Evolutionary conservation across 2,797 vertebrate genomes (phyloP).

Genomic region (Mycteria americana): DNA sequence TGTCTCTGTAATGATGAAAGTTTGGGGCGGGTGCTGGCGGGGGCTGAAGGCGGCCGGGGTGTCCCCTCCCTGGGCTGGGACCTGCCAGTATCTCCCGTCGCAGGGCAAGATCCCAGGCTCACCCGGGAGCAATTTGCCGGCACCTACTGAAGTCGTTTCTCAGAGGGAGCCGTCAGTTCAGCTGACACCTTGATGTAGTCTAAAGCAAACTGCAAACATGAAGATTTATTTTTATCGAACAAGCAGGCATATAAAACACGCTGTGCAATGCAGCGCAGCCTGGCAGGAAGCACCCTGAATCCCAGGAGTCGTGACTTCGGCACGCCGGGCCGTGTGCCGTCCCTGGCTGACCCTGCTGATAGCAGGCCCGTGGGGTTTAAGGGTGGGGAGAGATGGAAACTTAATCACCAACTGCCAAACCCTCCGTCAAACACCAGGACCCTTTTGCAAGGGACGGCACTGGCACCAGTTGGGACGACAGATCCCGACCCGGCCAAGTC

Average conservation of each 20-base stretch:
- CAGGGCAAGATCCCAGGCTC: background rate
- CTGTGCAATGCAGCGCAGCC: background rate
- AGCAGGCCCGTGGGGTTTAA: background rate
- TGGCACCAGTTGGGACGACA: background rate
- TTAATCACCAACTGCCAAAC: background rate
- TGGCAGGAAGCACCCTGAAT: background rate
- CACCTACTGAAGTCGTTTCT: background rate
- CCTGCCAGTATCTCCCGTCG: fast-evolving
- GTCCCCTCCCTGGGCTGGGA: fast-evolving
- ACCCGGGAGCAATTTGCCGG: background rate
- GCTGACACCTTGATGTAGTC: slow-evolving; percentile 58
- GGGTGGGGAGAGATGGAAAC: background rate
- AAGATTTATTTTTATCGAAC: slow-evolving; percentile 42
- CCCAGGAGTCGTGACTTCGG: background rate
- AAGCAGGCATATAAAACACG: slow-evolving; percentile 23
- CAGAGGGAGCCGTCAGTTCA: slow-evolving; percentile 14
- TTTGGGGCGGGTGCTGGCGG: background rate
- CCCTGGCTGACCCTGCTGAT: background rate
- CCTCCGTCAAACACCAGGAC: background rate
- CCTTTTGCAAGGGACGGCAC: fast-evolving
- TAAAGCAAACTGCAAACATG: slow-evolving; percentile 35
- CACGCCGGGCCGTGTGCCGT: fast-evolving
- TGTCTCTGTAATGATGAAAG: background rate
- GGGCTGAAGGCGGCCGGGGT: background rate
- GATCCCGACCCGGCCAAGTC: background rate